Conservation (phyloP, 2,888 invertebrate species). For the Hanleya hanleyi region DNA sequence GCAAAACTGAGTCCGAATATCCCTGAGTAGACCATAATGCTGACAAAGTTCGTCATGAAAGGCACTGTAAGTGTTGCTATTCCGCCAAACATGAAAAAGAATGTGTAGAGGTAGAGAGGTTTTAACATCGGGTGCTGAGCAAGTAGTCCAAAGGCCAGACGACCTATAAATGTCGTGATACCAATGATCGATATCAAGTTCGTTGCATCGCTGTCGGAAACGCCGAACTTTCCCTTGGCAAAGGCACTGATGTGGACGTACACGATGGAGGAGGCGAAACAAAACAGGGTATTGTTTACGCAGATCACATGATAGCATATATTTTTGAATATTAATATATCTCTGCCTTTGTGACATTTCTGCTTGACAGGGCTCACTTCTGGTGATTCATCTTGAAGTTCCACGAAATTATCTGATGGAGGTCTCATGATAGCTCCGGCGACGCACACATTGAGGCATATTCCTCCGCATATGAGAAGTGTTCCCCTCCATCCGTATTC, state of each 20-base stretch:
- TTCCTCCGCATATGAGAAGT: conserved; percentile 9
- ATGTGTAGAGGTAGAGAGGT: conserved; percentile 1
- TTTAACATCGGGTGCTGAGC: neutral
- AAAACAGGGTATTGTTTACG: conserved; percentile 10
- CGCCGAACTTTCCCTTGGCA: neutral
- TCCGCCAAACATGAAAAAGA: neutral
- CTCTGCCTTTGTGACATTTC: neutral
- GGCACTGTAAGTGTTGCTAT: conserved; percentile 8
- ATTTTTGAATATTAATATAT: conserved; percentile 24
- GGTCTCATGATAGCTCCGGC: conserved; percentile 15
- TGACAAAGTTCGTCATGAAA: neutral
- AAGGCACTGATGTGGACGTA: conserved; percentile 15
- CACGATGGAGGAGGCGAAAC: conserved; percentile 13
- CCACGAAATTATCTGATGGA: neutral
- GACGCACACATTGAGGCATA: conserved; percentile 6
- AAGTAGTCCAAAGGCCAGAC: conserved; percentile 1
- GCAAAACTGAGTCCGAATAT: conserved; percentile 6
- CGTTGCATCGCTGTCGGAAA: neutral
- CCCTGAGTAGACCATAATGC: neutral
- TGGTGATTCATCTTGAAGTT: neutral
- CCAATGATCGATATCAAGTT: conserved; percentile 10
- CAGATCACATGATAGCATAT: conserved; percentile 19
- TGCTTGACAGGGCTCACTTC: neutral
- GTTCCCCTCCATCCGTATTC: conserved; percentile 18
- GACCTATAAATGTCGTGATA: neutral